Evolutionary conservation across 2,797 vertebrate species (phyloP).

Genomic region (Vipera ursinii): DNA sequence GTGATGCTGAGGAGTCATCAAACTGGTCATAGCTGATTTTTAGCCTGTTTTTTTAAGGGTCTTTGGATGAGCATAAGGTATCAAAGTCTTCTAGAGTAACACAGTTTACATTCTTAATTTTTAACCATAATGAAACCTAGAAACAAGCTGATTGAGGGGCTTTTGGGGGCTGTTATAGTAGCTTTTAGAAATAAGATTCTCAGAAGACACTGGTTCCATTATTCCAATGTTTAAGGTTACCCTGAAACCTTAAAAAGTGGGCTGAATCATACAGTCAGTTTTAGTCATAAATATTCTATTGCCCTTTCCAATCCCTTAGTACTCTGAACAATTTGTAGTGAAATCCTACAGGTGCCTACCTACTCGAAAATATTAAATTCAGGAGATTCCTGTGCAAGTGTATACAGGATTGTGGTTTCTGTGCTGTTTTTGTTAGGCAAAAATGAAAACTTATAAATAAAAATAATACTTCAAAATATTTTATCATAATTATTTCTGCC

Average conservation of each 20-base stretch:
- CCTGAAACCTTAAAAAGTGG: background rate
- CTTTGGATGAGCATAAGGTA: background rate
- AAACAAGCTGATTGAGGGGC: background rate
- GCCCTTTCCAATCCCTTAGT: background rate
- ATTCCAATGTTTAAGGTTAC: background rate
- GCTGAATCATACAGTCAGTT: background rate
- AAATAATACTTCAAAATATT: constrained; percentile 30
- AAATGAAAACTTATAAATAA: constrained; percentile 31
- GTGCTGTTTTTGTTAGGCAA: background rate
- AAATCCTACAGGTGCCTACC: background rate
- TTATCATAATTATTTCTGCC: constrained; percentile 17
- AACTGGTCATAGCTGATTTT: background rate
- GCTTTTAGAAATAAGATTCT: background rate
- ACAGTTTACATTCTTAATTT: background rate
- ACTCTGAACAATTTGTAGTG: background rate
- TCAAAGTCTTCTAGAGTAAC: background rate
- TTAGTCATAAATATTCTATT: background rate
- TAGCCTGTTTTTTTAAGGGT: background rate
- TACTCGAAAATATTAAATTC: background rate
- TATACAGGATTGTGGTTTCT: background rate
- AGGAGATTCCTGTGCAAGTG: background rate
- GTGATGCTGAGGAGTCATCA: background rate
- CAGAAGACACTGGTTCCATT: background rate
- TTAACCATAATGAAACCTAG: background rate
- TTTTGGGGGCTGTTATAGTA: background rate